These are phyloP conservation scores for Platycheirus rosarum DNA, from an alignment of 2,888 invertebrate species.

Conservation along the genomic window DNA sequence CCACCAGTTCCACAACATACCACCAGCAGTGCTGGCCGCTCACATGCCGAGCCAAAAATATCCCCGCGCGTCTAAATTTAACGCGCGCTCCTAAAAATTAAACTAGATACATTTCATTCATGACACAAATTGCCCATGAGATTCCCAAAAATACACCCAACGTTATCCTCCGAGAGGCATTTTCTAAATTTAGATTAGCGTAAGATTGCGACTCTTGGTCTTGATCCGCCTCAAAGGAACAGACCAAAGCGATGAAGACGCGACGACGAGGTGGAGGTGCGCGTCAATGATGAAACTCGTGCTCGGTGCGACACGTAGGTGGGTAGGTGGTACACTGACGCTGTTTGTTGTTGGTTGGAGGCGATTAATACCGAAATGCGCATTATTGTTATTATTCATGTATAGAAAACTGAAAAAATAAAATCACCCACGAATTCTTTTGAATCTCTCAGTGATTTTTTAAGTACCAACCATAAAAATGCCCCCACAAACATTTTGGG, in stretches of 20 bases:
- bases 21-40: constrained; percentile 41
- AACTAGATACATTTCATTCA: constrained; percentile 74
- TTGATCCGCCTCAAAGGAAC: constrained; percentile 1
- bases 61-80: constrained; percentile 61
- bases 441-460: constrained; percentile 6
- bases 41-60: constrained; percentile 70
- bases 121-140: constrained; percentile 74
- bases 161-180: constrained; percentile 58
- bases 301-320: constrained; percentile 56
- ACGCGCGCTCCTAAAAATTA: constrained; percentile 56
- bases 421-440: constrained; percentile 38
- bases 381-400: constrained; percentile 53
- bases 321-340: constrained; percentile 54
- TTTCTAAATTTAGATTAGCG: constrained; percentile 64
- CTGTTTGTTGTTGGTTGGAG: constrained; percentile 45
- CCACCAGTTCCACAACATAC: constrained; percentile 9
- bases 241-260: constrained; percentile 28
- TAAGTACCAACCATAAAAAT: constrained; percentile 24
- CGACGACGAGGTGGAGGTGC: constrained; percentile 48
- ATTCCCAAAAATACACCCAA: constrained; percentile 69
- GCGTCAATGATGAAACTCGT: constrained; percentile 70
- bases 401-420: constrained; percentile 16
- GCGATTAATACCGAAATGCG: constrained; percentile 61
- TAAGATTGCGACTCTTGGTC: constrained; percentile 48
- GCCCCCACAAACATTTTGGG: constrained; percentile 16